A percentile compares a stretch with the other conserved stretches of the same genome.
phyloP scores from a whole-genome alignment of 1,140 invertebrate species.

The Fopius arisanus region DNA sequence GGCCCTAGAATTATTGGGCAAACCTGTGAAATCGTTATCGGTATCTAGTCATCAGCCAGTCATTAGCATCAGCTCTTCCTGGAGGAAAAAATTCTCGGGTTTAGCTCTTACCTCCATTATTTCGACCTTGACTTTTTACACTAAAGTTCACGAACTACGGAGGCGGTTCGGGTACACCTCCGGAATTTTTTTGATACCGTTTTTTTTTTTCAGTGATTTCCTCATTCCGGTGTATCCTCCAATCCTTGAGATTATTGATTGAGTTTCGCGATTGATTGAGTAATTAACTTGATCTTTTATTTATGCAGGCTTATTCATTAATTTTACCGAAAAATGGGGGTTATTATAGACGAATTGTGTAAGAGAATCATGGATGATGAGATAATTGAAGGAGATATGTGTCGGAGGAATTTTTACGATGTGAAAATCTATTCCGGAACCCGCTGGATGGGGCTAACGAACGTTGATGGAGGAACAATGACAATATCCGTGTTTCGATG shows the following conservation, averaged over 20 bases:
- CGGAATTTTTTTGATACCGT: background rate
- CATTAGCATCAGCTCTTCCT: background rate
- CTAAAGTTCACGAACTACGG: background rate
- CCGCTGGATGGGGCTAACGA: conserved; percentile 4
- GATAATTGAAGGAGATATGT: background rate
- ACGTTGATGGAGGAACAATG: conserved; percentile 17
- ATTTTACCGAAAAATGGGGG: too few species aligned
- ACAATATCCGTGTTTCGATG: conserved; percentile 19
- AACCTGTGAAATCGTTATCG: background rate
- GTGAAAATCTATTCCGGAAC: conserved; percentile 24
- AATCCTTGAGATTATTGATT: too few species aligned
- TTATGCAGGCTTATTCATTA: too few species aligned
- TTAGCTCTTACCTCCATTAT: background rate
- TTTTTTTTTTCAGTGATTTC: background rate
- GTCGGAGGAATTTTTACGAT: too few species aligned
- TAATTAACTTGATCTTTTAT: too few species aligned
- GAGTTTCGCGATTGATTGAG: too few species aligned
- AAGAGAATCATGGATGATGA: too few species aligned
- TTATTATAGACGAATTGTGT: too few species aligned
- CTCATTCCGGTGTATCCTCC: too few species aligned
- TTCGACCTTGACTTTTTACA: background rate
- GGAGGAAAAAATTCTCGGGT: background rate
- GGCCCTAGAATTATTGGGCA: conserved; percentile 12
- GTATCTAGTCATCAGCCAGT: background rate
- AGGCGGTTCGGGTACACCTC: background rate